Conservation (phyloP, 2,797 vertebrate species). For the Molothrus aeneus region DNA sequence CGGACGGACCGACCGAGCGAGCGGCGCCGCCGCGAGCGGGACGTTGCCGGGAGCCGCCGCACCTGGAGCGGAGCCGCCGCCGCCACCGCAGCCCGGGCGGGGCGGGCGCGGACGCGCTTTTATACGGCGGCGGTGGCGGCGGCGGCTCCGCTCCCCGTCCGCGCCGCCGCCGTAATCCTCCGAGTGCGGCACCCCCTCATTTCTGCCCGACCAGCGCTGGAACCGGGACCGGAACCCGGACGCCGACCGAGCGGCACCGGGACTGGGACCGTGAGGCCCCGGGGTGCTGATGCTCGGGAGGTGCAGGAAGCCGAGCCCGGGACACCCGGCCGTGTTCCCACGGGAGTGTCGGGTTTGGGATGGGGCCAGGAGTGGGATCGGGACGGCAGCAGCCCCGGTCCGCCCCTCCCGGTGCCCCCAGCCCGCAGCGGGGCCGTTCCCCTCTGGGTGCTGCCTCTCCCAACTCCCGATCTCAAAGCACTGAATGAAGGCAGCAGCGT, state of each 20-base stretch:
- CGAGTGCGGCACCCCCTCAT: conserved; percentile 20
- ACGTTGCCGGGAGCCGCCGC: background rate
- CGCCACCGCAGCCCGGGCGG: conserved; percentile 27
- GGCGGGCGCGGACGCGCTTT: conserved; percentile 27
- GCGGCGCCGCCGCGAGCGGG: background rate
- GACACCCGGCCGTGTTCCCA: background rate
- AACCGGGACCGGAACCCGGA: background rate
- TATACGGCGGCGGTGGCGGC: conserved; percentile 1
- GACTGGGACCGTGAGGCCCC: background rate
- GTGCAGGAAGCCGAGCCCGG: no score
- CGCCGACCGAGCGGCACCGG: no score
- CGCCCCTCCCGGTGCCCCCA: background rate
- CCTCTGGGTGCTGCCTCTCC: background rate
- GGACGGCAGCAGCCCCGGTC: background rate
- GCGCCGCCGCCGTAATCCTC: conserved; percentile 64
- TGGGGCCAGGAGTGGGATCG: background rate
- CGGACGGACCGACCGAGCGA: background rate
- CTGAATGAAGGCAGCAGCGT: background rate
- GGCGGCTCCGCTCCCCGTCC: conserved; percentile 16
- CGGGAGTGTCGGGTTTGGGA: background rate
- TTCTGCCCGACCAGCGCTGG: background rate
- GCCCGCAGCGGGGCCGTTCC: background rate
- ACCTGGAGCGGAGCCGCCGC: conserved; percentile 17
- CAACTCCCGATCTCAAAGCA: background rate
- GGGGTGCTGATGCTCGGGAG: background rate